Evolutionary conservation across 2,797 vertebrate species (phyloP).

Genomic region (Podarcis siculus): DNA sequence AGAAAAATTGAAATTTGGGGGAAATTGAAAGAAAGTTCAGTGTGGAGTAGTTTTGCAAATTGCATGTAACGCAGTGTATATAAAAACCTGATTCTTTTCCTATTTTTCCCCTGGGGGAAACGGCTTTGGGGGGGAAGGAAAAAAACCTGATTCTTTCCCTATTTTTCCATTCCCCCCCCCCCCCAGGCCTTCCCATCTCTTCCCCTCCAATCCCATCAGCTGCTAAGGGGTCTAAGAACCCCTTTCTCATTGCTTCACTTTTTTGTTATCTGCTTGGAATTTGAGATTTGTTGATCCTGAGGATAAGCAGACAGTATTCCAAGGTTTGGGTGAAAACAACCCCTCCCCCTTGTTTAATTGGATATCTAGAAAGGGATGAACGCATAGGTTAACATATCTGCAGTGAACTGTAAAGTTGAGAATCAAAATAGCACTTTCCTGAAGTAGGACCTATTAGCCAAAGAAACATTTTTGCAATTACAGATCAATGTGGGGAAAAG

Average conservation of each 20-base stretch:
- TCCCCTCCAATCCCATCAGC: no score
- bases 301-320: background rate
- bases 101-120: no score
- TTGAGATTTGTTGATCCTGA: no score
- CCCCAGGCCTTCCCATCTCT: no score
- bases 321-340: background rate
- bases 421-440: background rate
- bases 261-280: background rate
- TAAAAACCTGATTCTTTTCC: no score
- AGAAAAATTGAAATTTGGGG: no score
- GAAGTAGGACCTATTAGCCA: fast-evolving
- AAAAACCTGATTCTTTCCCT: no score
- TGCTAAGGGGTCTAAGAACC: background rate
- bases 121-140: no score
- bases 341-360: background rate
- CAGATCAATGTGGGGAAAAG: fast-evolving
- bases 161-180: no score
- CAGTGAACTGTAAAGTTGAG: background rate
- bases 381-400: background rate
- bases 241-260: background rate
- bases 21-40: no score
- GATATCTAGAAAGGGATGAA: background rate
- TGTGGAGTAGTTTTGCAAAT: no score
- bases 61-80: no score
- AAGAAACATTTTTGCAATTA: background rate